Evolutionary conservation across 2,888 invertebrate species (phyloP), one percentile per base, ranked within the genome.

Genomic region (Hemithea aestivaria): DNA sequence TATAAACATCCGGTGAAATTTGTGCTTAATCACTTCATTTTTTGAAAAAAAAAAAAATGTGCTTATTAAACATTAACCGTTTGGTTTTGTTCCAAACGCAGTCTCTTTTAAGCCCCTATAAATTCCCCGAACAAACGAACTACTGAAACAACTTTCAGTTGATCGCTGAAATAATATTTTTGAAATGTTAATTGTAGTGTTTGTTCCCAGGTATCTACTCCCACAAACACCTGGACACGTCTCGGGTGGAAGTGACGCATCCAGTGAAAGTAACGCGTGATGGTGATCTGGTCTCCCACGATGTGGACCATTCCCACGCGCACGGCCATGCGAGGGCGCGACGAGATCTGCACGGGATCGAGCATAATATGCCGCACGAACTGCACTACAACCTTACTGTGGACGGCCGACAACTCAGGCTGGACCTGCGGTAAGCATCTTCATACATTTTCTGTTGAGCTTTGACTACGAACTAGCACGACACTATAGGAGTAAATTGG

Each of bases 251-350:
- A 59, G 85, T 91, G 55, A 88, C 88, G 36, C 82, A 88, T 35
- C 92, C 92, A 0, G 80, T 89, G 42, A 91, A 89, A 68, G 91
- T 92, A 60, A 84, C 88, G 21, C 62, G 72, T 25, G 84, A 80
- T 24, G 92, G 91, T 27, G 77, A 74, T 50, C 84, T 90, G 60
- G 66, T 91, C 50, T 90, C 91, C 43, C 87, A 83, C 62, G 65
- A 77, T 37, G 71, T 91, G 44, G 89, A 88, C 24, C 89, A 89
- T 62, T 76, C 76, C 44, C 90, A 91, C 58, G 76, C 69, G 39
- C 84, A 85, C 54, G 78, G 84, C 5, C 84, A 82, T 46, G 72
- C 87, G 47, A 75, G 88, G 12, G 87, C 91, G 16, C 87, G 91
- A 48, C 71, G 84, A 1, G 85, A 84, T 56, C 56, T 81, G 40